Evolutionary conservation across 2,797 vertebrate genomes (phyloP).

Genomic region (Rhynchotus rufescens): DNA sequence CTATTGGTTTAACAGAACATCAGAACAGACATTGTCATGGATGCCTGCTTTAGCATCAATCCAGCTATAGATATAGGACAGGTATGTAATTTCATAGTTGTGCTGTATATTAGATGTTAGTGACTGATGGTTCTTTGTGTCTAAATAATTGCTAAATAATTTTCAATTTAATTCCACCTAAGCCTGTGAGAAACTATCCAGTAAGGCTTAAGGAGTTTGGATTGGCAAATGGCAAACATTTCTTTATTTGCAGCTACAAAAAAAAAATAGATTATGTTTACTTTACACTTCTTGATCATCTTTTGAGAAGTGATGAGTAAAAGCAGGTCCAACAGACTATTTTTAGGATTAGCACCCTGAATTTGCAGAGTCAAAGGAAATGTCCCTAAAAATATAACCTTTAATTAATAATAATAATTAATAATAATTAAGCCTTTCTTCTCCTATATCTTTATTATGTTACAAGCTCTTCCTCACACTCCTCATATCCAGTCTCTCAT

Average conservation of each 20-base stretch:
- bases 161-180: not conserved
- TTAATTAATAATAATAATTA: too few species aligned
- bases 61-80: slow-evolving; percentile 75
- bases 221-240: not conserved
- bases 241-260: not conserved
- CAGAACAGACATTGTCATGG: slow-evolving; percentile 73
- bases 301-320: not conserved
- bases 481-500: not conserved
- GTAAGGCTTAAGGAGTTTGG: not conserved
- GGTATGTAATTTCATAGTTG: slow-evolving; percentile 25
- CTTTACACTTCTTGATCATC: not conserved
- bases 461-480: not conserved
- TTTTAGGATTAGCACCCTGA: not conserved
- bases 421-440: not conserved
- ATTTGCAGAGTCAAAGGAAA: not conserved
- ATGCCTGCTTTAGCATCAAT: slow-evolving; percentile 76
- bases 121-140: not conserved
- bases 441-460: not conserved
- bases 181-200: not conserved
- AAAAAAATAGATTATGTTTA: not conserved
- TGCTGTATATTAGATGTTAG: not conserved
- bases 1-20: slow-evolving; percentile 62
- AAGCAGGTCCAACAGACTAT: not conserved
- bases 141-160: not conserved
- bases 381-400: not conserved